Conservation (phyloP, 2,113 vertebrate species). For the Fregetta grallaria region DNA sequence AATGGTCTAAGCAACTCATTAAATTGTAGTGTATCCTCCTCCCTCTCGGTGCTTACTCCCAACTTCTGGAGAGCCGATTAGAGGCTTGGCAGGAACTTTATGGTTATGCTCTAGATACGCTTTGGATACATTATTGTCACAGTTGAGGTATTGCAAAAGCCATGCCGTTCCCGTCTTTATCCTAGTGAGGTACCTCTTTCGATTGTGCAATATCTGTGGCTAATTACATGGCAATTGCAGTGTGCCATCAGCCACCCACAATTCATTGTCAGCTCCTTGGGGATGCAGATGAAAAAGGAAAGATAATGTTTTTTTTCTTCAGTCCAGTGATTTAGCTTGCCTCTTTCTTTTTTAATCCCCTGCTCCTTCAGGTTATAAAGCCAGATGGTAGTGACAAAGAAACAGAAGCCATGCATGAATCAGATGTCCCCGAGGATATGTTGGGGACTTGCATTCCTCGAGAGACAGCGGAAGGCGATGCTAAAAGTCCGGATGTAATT, state of each 20-base stretch:
- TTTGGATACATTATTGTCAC: slow-evolving; percentile 62
- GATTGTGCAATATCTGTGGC: slow-evolving; percentile 9
- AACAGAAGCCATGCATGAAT: slow-evolving; percentile 75
- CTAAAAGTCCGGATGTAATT: slow-evolving; percentile 70
- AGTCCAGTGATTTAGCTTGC: slow-evolving; percentile 18
- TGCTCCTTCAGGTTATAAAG: slow-evolving; percentile 80
- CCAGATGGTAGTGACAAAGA: slow-evolving; percentile 79
- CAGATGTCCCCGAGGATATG: slow-evolving; percentile 35
- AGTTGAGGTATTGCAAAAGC: slow-evolving; percentile 55
- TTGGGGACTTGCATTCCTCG: not conserved
- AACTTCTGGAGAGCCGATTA: slow-evolving; percentile 39
- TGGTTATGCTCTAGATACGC: slow-evolving; percentile 60
- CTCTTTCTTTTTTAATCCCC: not conserved
- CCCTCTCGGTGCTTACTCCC: slow-evolving; percentile 7
- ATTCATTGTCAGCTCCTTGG: slow-evolving; percentile 31
- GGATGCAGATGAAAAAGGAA: slow-evolving; percentile 21
- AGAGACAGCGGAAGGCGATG: not conserved
- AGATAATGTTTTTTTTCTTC: slow-evolving; percentile 29
- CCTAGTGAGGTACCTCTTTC: not conserved
- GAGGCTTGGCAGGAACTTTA: slow-evolving; percentile 47
- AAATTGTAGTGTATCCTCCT: not conserved
- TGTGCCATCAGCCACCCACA: slow-evolving; percentile 18
- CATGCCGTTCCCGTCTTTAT: not conserved
- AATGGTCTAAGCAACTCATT: slow-evolving; percentile 6
- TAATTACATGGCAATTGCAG: not conserved